Evolutionary conservation across 1,140 invertebrate species (phyloP).

Genomic region (Philopotamus ludificatus): DNA sequence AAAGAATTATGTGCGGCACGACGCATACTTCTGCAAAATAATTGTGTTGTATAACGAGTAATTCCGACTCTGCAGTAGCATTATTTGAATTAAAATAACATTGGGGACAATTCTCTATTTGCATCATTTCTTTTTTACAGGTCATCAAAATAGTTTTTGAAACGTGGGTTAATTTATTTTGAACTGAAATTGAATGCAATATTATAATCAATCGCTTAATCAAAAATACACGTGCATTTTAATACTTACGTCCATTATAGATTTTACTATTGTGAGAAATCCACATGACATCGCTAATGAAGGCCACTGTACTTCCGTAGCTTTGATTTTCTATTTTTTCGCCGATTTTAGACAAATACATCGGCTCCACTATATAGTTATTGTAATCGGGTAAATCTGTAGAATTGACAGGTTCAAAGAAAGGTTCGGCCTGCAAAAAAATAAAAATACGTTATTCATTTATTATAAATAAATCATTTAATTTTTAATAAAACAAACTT

Average conservation of each 20-base stretch:
- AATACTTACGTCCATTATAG: conserved; percentile 69
- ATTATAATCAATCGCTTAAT: neutral
- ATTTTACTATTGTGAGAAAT: conserved; percentile 78
- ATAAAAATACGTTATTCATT: neutral
- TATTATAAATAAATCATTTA: neutral
- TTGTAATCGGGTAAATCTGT: neutral
- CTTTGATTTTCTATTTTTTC: conserved; percentile 67
- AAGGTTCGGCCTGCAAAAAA: neutral
- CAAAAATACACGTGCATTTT: conserved; percentile 32
- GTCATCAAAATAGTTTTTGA: conserved; percentile 80
- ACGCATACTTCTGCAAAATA: conserved; percentile 90
- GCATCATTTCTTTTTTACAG: conserved; percentile 81
- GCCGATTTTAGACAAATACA: conserved; percentile 68
- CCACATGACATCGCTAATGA: conserved; percentile 77
- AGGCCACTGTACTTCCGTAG: conserved; percentile 74
- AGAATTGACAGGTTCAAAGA: neutral
- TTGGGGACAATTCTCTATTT: conserved; percentile 92
- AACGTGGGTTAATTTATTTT: conserved; percentile 72
- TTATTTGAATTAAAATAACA: conserved; percentile 86
- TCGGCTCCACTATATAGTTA: conserved; percentile 60
- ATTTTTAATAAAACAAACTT: neutral
- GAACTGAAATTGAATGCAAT: conserved; percentile 56
- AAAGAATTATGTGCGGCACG: conserved; percentile 82
- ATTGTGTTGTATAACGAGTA: too few relatives aligned
- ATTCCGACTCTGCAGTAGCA: conserved; percentile 78